Conservation (phyloP, 1,140 invertebrate species). For the Penaeus indicus region DNA sequence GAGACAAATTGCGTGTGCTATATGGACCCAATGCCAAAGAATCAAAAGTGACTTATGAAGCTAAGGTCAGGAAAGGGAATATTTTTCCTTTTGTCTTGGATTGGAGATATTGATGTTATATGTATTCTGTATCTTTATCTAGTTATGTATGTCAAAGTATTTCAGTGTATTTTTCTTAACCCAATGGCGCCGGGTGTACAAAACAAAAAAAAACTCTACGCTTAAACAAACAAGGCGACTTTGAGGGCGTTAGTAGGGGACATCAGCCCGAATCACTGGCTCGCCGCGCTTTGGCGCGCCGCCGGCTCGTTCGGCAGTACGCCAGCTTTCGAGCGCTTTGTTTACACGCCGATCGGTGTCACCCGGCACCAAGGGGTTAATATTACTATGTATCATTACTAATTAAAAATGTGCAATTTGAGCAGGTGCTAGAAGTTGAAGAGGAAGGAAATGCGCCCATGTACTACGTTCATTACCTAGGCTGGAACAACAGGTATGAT, state of each 20-base stretch:
- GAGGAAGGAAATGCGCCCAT: constrained; percentile 77
- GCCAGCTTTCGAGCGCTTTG: too few relatives aligned
- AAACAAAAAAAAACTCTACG: too few relatives aligned
- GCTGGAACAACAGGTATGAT: constrained; percentile 97
- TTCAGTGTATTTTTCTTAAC: too few relatives aligned
- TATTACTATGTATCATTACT: constrained; percentile 54
- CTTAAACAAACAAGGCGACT: too few relatives aligned
- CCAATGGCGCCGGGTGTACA: too few relatives aligned
- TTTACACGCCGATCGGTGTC: too few relatives aligned
- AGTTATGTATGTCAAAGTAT: not conserved
- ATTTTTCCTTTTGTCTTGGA: not conserved
- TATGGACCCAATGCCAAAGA: constrained; percentile 87
- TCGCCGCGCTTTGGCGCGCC: too few relatives aligned
- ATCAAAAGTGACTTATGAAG: constrained; percentile 92
- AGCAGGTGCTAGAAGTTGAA: constrained; percentile 77
- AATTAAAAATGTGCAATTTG: not conserved
- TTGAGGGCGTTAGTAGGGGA: too few relatives aligned
- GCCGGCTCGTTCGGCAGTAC: too few relatives aligned
- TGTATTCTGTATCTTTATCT: constrained; percentile 1
- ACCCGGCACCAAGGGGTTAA: too few relatives aligned
- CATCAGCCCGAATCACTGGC: too few relatives aligned
- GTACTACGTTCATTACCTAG: constrained; percentile 94
- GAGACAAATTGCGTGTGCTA: constrained; percentile 91
- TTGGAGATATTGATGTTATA: not conserved
- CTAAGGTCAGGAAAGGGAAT: constrained; percentile 80